Conservation (phyloP, 2,797 vertebrate genomes). For the Scolopax bukidnonensis region DNA sequence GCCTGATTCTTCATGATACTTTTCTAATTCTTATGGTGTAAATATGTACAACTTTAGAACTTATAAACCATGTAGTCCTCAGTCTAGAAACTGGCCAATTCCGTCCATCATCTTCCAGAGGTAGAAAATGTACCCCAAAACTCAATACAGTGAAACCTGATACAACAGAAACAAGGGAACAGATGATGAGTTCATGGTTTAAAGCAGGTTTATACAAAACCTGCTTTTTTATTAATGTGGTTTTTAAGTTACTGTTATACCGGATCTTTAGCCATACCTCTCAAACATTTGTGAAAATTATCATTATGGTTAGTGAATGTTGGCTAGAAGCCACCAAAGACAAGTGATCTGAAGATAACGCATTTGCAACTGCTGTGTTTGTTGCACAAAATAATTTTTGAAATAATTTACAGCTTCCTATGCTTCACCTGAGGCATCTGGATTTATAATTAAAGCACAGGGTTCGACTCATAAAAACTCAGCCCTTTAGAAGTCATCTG, state of each 20-base stretch:
- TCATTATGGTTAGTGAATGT: neutral
- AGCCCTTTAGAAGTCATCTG: neutral
- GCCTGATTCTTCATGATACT: neutral
- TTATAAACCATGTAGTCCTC: neutral
- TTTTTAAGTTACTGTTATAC: neutral
- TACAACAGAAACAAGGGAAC: neutral
- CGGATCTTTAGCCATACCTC: neutral
- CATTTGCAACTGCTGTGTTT: neutral
- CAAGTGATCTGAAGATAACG: neutral
- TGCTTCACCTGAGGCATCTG: neutral
- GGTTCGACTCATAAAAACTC: neutral
- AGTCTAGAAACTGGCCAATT: neutral
- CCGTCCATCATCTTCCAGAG: neutral
- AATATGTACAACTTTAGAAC: neutral
- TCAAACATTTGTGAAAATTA: neutral
- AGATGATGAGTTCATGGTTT: neutral
- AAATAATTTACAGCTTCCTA: neutral
- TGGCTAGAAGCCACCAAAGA: neutral
- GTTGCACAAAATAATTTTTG: neutral
- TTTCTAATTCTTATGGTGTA: neutral
- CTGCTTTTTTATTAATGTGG: neutral
- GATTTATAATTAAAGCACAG: neutral
- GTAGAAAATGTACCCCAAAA: neutral
- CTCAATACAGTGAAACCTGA: neutral
- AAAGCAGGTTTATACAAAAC: neutral